Evolutionary conservation across 2,113 vertebrate species (phyloP).

Genomic region (Nannobrachium achirus): DNA sequence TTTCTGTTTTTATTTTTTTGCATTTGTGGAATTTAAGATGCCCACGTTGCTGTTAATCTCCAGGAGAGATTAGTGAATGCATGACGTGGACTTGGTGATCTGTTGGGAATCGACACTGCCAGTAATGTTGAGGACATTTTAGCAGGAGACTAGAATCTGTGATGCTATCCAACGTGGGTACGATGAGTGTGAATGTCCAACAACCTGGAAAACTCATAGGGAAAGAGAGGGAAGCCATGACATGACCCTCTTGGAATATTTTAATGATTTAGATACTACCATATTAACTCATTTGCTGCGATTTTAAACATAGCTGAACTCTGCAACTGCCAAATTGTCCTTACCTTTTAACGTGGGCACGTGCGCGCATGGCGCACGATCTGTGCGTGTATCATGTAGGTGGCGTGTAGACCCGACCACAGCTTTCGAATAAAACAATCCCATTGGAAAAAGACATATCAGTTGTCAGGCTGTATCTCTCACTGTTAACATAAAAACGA

Average conservation of each 20-base stretch:
- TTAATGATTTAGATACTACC: neutral
- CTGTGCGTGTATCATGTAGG: no score
- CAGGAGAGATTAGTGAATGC: slow-evolving; percentile 65
- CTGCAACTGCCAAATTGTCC: no score
- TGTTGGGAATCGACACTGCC: slow-evolving; percentile 18
- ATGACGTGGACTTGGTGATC: slow-evolving; percentile 18
- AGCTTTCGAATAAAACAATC: no score
- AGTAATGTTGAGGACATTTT: slow-evolving; percentile 16
- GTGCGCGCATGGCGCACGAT: no score
- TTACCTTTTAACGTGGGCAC: no score
- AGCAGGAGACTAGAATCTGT: slow-evolving; percentile 18
- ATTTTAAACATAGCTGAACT: no score
- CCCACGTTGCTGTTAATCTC: slow-evolving; percentile 54
- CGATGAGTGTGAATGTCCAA: slow-evolving; percentile 33
- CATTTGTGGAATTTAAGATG: slow-evolving; percentile 23
- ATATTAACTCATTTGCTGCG: no score
- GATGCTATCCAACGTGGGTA: slow-evolving; percentile 25
- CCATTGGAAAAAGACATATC: no score
- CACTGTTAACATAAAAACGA: no score
- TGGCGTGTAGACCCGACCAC: no score
- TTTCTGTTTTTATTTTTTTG: slow-evolving; percentile 14
- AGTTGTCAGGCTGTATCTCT: no score
- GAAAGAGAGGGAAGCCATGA: slow-evolving; percentile 22
- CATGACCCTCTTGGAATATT: neutral
- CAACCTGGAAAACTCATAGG: slow-evolving; percentile 42